Evolutionary conservation across 2,797 vertebrate genomes (phyloP).

Genomic region (Harpagifer antarcticus): DNA sequence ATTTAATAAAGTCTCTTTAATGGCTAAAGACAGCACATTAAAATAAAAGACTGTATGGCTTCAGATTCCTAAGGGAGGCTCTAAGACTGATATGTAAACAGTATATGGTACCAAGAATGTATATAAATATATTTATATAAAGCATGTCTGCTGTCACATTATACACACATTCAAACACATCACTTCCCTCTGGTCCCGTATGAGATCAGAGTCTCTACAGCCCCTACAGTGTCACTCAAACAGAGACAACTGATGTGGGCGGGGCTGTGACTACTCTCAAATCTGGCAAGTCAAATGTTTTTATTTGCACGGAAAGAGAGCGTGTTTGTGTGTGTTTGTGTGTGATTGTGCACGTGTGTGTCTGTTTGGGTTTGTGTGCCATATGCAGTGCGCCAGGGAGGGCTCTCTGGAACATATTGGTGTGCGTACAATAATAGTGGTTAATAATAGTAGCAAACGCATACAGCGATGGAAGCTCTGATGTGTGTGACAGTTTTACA

Average conservation of each 20-base stretch:
- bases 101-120: background rate
- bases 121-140: constrained; percentile 27
- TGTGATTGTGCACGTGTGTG: constrained; percentile 44
- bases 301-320: constrained; percentile 75
- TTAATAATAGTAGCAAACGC: constrained; percentile 86
- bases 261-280: constrained; percentile 73
- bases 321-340: constrained; percentile 22
- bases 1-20: constrained; percentile 22
- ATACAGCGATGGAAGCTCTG: constrained; percentile 80
- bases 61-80: constrained; percentile 4
- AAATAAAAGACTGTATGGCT: constrained; percentile 1
- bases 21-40: constrained; percentile 30
- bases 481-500: constrained; percentile 86
- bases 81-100: constrained; percentile 3
- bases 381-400: constrained; percentile 75
- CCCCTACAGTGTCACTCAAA: constrained; percentile 71
- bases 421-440: constrained; percentile 75
- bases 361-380: constrained; percentile 71
- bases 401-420: constrained; percentile 84
- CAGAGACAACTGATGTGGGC: constrained; percentile 72
- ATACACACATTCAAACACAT: constrained; percentile 49
- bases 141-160: constrained; percentile 49
- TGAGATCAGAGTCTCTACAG: constrained; percentile 70
- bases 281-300: constrained; percentile 81
- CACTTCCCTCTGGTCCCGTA: constrained; percentile 63